A percentile compares a stretch with the other conserved stretches of the same genome.
phyloP scores from a whole-genome alignment of 2,888 invertebrate genomes.

The Tineola bisselliella region DNA sequence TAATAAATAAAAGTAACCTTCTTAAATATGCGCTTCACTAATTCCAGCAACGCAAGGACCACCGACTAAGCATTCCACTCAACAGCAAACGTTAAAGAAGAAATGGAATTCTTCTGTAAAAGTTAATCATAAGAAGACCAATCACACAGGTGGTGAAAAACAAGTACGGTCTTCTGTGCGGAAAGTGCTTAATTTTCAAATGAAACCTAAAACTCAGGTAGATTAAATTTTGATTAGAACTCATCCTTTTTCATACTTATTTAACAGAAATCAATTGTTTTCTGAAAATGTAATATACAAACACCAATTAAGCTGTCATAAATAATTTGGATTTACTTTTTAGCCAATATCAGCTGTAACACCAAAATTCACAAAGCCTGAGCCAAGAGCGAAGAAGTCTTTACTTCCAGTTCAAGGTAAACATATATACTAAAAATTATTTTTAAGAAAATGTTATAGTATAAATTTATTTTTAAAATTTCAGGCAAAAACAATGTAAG shows the following conservation, averaged over 20 bases:
- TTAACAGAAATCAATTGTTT: no score
- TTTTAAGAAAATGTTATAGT: no score
- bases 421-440: background rate
- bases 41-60: no score
- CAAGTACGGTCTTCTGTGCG: conserved; percentile 32
- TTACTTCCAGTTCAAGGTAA: conserved; percentile 32
- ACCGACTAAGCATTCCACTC: no score
- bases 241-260: no score
- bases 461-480: conserved; percentile 16
- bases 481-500: conserved; percentile 31
- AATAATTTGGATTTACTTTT: no score
- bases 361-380: conserved; percentile 39
- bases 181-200: conserved; percentile 50
- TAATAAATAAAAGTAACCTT: no score
- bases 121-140: conserved; percentile 37
- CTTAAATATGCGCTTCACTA: no score
- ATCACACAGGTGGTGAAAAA: conserved; percentile 35
- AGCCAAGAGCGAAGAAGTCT: conserved; percentile 34
- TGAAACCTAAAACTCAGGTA: conserved; percentile 34
- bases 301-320: no score
- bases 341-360: background rate
- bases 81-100: no score
- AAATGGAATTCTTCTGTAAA: conserved; percentile 56
- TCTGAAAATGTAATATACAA: no score
- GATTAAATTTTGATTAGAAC: no score